Base-by-base conservation (phyloP, 2,888 invertebrate species). In the Pollenia angustigena region DNA sequence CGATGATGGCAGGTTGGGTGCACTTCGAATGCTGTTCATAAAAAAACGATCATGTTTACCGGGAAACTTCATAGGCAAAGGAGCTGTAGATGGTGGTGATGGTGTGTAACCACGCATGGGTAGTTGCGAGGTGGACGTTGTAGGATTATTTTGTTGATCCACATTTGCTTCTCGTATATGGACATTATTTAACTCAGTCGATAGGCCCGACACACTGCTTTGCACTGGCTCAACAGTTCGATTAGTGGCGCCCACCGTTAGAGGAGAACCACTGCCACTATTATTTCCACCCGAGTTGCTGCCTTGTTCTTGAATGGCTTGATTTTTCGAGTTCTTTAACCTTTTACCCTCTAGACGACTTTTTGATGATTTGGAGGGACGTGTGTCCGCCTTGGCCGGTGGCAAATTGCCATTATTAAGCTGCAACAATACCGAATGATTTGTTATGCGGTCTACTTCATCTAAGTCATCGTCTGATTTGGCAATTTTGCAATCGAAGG, bases 401-500 rank as follows among this genome's bases (percentile, higher is more conserved):
- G 88, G 71, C 40, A 83, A 80, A 82, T 89, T 93, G 84, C 93
- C 92, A 88, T 92, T 94, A 88, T 93, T 94, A 11, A 94, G 91
- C 92, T 96, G 95, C 81, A 96, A 93, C 75, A 97, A 94, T 72
- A 96, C 95, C 14, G 97, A 96, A 90, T 97, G 97, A 91, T 97
- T 97, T 89, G 96, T 96, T 87, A 97, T 95, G 85, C 96, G 95
- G 90, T 97, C 97, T 74, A 97, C 95, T 91, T 97, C 97, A 91
- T 97, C 95, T 89, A 97, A 96, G 89, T 96, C 96, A 90, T 96
- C 96, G 90, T 96, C 96, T 10, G 97, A 97, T 88, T 96, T 96
- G 91, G 96, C 96, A 90, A 97, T 96, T 93, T 97, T 97, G 93
- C 97, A 97, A 93, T 97, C 97, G 93, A 97, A 97, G 83, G 97